Evolutionary conservation across 1,140 invertebrate species (phyloP).

Genomic region (Asobara japonica): DNA sequence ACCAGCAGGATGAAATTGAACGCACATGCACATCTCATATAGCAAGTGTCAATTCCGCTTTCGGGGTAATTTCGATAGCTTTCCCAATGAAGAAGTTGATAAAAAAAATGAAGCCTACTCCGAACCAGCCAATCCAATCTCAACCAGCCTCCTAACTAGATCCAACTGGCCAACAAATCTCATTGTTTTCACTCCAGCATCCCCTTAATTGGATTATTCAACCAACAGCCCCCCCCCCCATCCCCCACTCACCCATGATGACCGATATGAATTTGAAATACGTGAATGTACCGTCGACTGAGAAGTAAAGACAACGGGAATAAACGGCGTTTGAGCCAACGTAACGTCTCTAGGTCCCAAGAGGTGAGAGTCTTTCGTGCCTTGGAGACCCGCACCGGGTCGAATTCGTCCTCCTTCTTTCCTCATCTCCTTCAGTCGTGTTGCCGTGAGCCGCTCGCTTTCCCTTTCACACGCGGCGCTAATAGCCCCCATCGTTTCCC

Average conservation of each 20-base stretch:
- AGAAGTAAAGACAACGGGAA: not conserved
- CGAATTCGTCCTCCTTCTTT: conserved; percentile 22
- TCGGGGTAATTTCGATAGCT: too few relatives aligned
- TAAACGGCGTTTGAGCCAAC: not conserved
- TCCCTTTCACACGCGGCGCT: conserved; percentile 64
- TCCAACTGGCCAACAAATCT: not conserved
- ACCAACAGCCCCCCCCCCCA: not conserved
- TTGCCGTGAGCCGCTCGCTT: conserved; percentile 58
- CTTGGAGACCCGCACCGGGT: conserved; percentile 14
- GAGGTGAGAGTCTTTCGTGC: conserved; percentile 12
- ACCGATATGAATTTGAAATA: conserved; percentile 14
- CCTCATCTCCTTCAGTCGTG: conserved; percentile 34
- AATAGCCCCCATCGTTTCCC: conserved; percentile 63
- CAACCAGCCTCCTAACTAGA: not conserved
- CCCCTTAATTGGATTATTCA: conserved; percentile 8
- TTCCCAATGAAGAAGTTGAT: too few relatives aligned
- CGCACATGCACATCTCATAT: too few relatives aligned
- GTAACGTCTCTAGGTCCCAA: conserved; percentile 13
- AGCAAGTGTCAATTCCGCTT: too few relatives aligned
- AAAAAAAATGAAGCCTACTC: too few relatives aligned
- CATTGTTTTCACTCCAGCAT: not conserved
- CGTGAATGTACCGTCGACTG: not conserved
- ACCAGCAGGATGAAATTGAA: too few relatives aligned
- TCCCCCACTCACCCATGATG: not conserved
- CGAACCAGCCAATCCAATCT: too few relatives aligned